Evolutionary conservation across 2,797 vertebrate genomes (phyloP).

Genomic region (Neosilurus mollespiculum): DNA sequence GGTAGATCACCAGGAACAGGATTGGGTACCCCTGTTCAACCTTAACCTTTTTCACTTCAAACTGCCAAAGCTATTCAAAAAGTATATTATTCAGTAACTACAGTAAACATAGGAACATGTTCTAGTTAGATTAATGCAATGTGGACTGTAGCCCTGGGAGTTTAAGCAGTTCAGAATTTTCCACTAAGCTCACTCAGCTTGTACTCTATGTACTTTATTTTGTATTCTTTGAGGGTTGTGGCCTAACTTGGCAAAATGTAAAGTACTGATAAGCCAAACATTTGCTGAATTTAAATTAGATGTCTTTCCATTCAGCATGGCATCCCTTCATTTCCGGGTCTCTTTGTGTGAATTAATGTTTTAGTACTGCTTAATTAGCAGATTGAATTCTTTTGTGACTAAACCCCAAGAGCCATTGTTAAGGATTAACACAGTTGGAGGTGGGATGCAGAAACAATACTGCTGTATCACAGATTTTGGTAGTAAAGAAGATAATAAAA

Average conservation of each 20-base stretch:
- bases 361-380: slow-evolving; percentile 29
- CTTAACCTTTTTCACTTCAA: not conserved
- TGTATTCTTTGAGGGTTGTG: not conserved
- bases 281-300: not conserved
- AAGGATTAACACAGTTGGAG: slow-evolving; percentile 28
- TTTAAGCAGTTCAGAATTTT: not conserved
- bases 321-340: not conserved
- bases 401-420: slow-evolving; percentile 20
- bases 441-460: slow-evolving; percentile 14
- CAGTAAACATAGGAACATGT: not conserved
- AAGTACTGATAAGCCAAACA: not conserved
- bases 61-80: not conserved
- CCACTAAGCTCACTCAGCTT: not conserved
- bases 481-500: not conserved
- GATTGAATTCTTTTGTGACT: slow-evolving; percentile 13
- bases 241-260: too few relatives aligned
- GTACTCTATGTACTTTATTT: not conserved
- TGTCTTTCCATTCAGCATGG: not conserved
- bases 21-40: too few relatives aligned
- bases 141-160: not conserved
- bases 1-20: too few relatives aligned
- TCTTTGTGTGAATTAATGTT: slow-evolving; percentile 12
- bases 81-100: not conserved
- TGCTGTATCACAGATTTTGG: not conserved
- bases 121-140: not conserved